phyloP scores from a whole-genome alignment of 2,888 invertebrate species.

The Rhamphomyia laevipes region DNA sequence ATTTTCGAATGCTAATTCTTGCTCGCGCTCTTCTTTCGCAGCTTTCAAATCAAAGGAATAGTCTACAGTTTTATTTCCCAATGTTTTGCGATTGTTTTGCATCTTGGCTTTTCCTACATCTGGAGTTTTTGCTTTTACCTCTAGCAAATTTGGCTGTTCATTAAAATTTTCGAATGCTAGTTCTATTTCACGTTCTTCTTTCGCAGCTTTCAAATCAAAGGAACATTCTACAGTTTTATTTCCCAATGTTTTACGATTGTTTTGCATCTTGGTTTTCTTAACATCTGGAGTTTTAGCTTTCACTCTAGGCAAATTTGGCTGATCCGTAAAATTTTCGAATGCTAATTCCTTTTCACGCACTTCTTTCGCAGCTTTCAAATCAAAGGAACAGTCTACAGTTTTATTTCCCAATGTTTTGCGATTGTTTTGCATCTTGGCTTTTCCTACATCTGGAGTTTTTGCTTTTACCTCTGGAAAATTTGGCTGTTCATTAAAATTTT shows the following conservation, averaged over 20 bases:
- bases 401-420: conserved; percentile 6
- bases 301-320: neutral
- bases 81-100: conserved; percentile 2
- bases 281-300: conserved; percentile 1
- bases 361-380: conserved; percentile 6
- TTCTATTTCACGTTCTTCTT: neutral
- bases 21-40: neutral
- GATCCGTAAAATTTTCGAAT: conserved; percentile 9
- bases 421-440: neutral
- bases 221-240: neutral
- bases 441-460: conserved; percentile 6
- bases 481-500: conserved; percentile 9
- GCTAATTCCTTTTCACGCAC: conserved; percentile 5
- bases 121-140: conserved; percentile 1
- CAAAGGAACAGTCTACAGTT: neutral
- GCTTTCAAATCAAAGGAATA: neutral
- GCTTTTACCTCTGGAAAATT: neutral
- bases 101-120: neutral
- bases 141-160: conserved; percentile 4
- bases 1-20: neutral
- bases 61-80: neutral
- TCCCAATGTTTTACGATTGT: conserved; percentile 2
- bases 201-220: conserved; percentile 3
- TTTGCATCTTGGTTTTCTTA: neutral
- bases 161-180: conserved; percentile 6